Evolutionary conservation across 64 coral and sea anemone genomes (phyloP).

Genomic region (Montipora foliosa): DNA sequence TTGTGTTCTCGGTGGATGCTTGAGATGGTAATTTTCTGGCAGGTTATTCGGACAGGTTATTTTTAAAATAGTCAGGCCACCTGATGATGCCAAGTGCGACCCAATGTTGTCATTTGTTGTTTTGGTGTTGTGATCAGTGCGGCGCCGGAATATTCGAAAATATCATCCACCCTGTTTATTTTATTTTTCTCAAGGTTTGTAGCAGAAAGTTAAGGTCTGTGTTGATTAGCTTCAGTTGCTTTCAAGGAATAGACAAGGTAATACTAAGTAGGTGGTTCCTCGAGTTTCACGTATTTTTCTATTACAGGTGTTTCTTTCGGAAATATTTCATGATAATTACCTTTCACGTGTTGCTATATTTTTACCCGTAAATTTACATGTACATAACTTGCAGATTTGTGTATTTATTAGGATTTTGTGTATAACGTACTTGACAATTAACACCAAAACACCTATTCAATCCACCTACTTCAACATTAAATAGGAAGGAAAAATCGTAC

Average conservation of each 20-base stretch:
- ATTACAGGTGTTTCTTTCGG: constrained; percentile 12
- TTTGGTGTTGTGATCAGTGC: background rate
- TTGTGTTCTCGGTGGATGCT: no score
- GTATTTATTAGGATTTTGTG: background rate
- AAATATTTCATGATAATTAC: background rate
- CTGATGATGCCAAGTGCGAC: background rate
- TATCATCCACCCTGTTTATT: background rate
- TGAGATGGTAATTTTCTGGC: background rate
- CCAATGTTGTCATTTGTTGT: constrained; percentile 51
- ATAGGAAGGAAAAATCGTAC: no score
- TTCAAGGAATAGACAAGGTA: background rate
- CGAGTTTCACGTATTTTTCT: background rate
- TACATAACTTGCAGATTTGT: background rate
- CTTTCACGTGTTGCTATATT: background rate
- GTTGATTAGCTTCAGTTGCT: background rate
- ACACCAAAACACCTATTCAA: background rate
- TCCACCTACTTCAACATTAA: no score
- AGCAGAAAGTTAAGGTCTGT: background rate
- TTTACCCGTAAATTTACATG: background rate
- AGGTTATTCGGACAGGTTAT: constrained; percentile 24
- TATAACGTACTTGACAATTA: background rate
- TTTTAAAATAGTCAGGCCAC: background rate
- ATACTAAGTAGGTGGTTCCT: background rate
- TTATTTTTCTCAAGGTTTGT: background rate
- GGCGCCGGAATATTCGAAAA: background rate